Conservation (phyloP, 1,140 invertebrate species). For the Drosophila fuyamai region DNA sequence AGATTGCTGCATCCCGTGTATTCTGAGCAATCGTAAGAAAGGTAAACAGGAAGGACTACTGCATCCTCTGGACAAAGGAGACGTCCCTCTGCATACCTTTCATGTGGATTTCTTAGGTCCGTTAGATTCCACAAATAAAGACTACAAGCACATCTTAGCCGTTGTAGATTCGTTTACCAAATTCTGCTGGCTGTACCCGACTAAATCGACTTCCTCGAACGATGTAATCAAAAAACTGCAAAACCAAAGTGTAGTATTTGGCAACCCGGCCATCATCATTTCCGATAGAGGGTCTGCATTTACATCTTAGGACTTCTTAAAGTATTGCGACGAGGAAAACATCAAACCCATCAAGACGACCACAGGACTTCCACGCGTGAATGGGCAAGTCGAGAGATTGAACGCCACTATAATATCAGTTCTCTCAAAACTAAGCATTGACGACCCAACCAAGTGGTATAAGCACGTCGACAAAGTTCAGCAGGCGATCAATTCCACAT, state of each 20-base stretch:
- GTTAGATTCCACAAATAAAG: background rate
- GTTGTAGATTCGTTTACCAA: background rate
- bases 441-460: background rate
- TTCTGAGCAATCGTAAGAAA: background rate
- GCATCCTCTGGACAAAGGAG: background rate
- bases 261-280: background rate
- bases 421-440: background rate
- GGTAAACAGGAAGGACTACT: background rate
- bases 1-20: background rate
- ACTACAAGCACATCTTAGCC: background rate
- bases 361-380: conserved; percentile 2
- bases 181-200: background rate
- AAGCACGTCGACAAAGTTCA: conserved; percentile 3
- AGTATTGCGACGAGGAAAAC: background rate
- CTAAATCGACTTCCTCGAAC: background rate
- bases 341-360: background rate
- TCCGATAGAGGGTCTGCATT: background rate
- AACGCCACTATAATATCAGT: conserved; percentile 2
- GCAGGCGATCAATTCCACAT: too few species aligned
- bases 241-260: background rate
- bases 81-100: background rate
- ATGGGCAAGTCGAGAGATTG: background rate
- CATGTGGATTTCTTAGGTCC: background rate
- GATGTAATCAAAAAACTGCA: background rate
- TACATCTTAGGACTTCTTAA: background rate